phyloP scores from a whole-genome alignment of 2,113 vertebrate genomes.

The Helogale parvula region DNA sequence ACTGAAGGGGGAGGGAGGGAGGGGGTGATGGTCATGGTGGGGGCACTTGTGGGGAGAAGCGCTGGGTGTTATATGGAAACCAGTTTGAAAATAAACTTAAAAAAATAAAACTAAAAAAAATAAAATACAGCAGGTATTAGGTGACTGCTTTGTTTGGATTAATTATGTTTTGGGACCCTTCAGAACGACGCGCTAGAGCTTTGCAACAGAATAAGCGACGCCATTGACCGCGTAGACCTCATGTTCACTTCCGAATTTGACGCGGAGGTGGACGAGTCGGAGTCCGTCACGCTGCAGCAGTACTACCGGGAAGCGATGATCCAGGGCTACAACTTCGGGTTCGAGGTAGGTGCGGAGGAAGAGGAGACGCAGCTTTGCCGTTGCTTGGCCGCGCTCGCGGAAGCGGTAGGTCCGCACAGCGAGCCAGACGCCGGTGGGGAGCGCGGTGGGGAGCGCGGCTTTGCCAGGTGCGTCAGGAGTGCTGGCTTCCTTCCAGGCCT shows the following conservation, averaged over 20 bases:
- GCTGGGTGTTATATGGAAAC: too few species aligned
- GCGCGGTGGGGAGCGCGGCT: neutral
- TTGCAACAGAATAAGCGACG: constrained; percentile 94
- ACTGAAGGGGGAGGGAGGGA: too few species aligned
- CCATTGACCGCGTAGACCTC: constrained; percentile 95
- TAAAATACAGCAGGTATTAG: too few species aligned
- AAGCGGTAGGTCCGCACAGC: rapidly evolving
- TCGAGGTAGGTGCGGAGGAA: constrained; percentile 90
- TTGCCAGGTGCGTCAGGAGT: neutral
- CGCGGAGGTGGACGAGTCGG: constrained; percentile 94
- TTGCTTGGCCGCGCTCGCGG: neutral
- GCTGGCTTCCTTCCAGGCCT: neutral
- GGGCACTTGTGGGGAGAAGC: too few species aligned
- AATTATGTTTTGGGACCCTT: constrained; percentile 44
- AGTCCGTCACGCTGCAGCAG: constrained; percentile 94
- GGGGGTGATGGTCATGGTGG: too few species aligned
- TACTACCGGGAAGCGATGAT: constrained; percentile 99
- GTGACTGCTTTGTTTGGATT: neutral
- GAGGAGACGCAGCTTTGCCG: neutral
- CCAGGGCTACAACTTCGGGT: constrained; percentile 98
- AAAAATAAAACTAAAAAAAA: too few species aligned
- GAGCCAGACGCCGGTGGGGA: neutral
- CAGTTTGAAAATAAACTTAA: too few species aligned
- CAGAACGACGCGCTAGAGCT: constrained; percentile 95
- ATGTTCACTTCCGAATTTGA: constrained; percentile 97